phyloP scores from a whole-genome alignment of 2,797 vertebrate species.

The Cygnus olor region DNA sequence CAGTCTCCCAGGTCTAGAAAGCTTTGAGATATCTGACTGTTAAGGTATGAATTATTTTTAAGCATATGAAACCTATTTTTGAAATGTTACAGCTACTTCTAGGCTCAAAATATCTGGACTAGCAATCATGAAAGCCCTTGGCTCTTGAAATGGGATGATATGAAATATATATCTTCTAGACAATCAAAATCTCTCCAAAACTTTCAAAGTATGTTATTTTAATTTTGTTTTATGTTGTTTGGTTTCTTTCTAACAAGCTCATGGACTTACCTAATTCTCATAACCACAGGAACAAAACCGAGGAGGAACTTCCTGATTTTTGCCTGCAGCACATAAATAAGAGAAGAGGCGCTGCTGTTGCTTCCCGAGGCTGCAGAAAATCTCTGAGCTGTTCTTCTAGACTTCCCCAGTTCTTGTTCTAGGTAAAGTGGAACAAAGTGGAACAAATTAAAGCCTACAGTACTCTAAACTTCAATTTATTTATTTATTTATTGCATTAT shows the following conservation, averaged over 20 bases:
- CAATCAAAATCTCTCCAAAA: background rate
- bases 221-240: background rate
- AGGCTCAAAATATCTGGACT: background rate
- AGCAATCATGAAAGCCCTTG: background rate
- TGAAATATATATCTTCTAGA: background rate
- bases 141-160: background rate
- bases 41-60: constrained; percentile 33
- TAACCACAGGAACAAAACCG: background rate
- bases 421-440: background rate
- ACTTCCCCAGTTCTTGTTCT: background rate
- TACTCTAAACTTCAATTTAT: background rate
- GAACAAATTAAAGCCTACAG: background rate
- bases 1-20: background rate
- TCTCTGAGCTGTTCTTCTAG: background rate
- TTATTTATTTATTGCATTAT: background rate
- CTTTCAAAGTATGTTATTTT: background rate
- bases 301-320: background rate
- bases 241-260: background rate
- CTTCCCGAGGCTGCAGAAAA: background rate
- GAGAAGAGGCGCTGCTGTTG: background rate
- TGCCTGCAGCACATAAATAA: background rate
- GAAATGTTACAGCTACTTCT: background rate
- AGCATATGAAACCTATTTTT: constrained; percentile 28
- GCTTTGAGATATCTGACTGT: background rate
- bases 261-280: background rate